phyloP scores from a whole-genome alignment of 2,888 invertebrate genomes.

The Tetheella fluctuosa region DNA sequence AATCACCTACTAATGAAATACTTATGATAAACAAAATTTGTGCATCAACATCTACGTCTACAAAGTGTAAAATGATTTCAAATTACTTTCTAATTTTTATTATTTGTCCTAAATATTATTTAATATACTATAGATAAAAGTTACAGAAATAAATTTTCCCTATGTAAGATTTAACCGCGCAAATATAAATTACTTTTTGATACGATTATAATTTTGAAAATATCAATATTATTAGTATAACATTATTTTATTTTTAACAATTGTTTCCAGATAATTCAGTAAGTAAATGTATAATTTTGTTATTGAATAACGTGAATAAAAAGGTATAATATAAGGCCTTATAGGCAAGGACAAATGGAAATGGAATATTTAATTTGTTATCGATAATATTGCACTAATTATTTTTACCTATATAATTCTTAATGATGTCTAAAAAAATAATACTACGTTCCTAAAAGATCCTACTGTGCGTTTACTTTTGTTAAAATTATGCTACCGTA shows the following conservation, averaged over 20 bases:
- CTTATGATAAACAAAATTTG: slow-evolving; percentile 65
- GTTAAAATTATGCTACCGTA: neutral
- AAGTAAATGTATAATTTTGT: neutral
- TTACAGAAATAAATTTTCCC: slow-evolving; percentile 30
- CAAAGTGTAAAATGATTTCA: slow-evolving; percentile 69
- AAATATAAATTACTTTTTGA: neutral
- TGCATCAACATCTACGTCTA: slow-evolving; percentile 79
- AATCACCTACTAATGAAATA: slow-evolving; percentile 51
- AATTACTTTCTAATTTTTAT: slow-evolving; percentile 46
- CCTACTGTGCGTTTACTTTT: neutral
- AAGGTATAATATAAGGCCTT: neutral
- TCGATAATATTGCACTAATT: neutral
- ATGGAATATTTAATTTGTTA: neutral
- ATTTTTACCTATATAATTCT: neutral
- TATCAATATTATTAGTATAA: neutral
- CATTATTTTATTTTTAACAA: neutral
- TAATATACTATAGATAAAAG: slow-evolving; percentile 31
- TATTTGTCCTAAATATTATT: slow-evolving; percentile 32
- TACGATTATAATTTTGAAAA: slow-evolving; percentile 2
- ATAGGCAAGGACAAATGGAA: neutral
- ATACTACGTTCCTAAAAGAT: neutral
- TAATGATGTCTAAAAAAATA: neutral
- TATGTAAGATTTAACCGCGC: neutral
- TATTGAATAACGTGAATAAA: neutral
- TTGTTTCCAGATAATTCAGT: neutral